phyloP scores from a whole-genome alignment of 2,888 invertebrate species.

The Drosophila affinis region DNA sequence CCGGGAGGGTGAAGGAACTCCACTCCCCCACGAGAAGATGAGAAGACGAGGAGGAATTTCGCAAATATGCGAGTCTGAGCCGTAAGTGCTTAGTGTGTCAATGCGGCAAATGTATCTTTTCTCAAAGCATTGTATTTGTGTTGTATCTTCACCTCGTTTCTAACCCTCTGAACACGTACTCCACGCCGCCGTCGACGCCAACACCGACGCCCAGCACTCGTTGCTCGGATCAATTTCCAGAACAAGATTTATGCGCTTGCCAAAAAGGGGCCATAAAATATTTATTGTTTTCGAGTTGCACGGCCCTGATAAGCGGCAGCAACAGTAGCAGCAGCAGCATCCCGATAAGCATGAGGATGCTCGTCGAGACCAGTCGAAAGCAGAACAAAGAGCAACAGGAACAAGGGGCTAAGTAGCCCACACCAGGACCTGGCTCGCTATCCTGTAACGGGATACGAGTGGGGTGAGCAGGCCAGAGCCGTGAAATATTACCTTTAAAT shows the following conservation, averaged over 20 bases:
- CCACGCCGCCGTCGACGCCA: constrained; percentile 2
- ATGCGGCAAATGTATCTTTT: constrained; percentile 42
- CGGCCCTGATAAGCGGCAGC: constrained; percentile 63
- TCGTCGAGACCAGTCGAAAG: not conserved
- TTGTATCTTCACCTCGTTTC: constrained; percentile 15
- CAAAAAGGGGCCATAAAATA: constrained; percentile 72
- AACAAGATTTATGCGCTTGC: constrained; percentile 67
- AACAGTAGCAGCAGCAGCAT: constrained; percentile 8
- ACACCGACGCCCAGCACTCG: constrained; percentile 17
- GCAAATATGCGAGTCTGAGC: constrained; percentile 24
- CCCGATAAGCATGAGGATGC: constrained; percentile 43
- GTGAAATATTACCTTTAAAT: constrained; percentile 64
- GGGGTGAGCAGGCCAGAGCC: constrained; percentile 5
- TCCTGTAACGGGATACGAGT: constrained; percentile 38
- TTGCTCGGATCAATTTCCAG: constrained; percentile 68
- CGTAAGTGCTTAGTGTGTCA: constrained; percentile 40
- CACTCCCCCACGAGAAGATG: constrained; percentile 26
- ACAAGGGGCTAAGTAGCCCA: constrained; percentile 16
- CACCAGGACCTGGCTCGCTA: constrained; percentile 17
- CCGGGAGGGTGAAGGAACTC: constrained; percentile 13
- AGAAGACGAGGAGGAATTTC: constrained; percentile 14
- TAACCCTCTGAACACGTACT: constrained; percentile 26
- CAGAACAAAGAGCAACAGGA: constrained; percentile 46
- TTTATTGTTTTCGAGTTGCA: constrained; percentile 72
- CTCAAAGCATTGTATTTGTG: too few relatives aligned